Base-by-base conservation (phyloP, 2,888 invertebrate species). In the Drosophila recens region DNA sequence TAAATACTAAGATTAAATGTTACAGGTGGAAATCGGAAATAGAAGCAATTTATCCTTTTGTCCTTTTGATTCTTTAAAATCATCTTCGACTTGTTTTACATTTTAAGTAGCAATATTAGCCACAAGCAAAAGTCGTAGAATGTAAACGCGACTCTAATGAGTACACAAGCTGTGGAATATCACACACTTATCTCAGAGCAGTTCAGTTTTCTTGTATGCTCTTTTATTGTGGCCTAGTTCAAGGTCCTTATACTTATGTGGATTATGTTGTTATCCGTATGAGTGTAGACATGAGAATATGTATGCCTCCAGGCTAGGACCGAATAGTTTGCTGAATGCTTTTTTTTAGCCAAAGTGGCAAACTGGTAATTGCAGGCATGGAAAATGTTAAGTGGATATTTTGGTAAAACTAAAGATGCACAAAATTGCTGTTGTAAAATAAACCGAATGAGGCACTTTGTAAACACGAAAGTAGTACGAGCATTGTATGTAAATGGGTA, bases 151-250 rank as follows among this genome's bases (percentile, higher is more conserved):
- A 61, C 56, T 77, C 74, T 75, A 79, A 79, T 82, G 76, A 64
- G 82, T 57, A 76, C 82, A 76, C 79, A 81, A 79, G 85, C 79
- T 85, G 85, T 63, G 70, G 79, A 72, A 72, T 73, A 75, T 79
- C 79, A 58, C 79, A 84, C 73, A 79, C 64, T 72, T 79, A 68
- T 15, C 36, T 48, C 15, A 27, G 38, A 51, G 52, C 40, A 46
- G 38, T 63, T 59, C 54, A 56, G 56, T 45, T 52, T 38, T 40
- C 51, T 43, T 72, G 33, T 52, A 68, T 75, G 82, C 72, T 59
- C 73, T 71, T 87, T 76, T 79, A 79, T 84, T 69, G 75, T 75
- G 58, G 9, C 63, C 64, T 58, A 67, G 71, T 75, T 87, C 68
- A 78, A 75, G 81, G 75, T 66, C 42, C 53, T 53, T 53, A 54